Evolutionary conservation across 2,113 vertebrate genomes (phyloP).

Genomic region (Ailurus styani): DNA sequence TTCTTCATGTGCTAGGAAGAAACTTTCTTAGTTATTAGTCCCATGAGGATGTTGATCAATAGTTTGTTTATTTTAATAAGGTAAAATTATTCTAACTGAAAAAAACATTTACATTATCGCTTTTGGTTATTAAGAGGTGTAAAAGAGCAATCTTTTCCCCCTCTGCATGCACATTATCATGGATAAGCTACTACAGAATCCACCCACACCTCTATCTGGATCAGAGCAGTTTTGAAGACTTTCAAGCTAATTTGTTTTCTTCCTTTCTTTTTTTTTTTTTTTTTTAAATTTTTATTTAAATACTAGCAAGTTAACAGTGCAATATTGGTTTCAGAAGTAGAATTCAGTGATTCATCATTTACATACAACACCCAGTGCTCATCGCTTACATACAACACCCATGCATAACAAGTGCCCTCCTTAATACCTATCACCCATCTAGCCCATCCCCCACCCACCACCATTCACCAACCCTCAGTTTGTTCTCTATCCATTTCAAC

Average conservation of each 20-base stretch:
- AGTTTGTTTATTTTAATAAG: not conserved
- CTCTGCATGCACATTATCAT: not conserved
- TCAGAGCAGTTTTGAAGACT: not conserved
- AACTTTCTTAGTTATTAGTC: not conserved
- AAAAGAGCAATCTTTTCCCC: not conserved
- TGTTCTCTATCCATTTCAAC: not conserved
- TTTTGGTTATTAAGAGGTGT: not conserved
- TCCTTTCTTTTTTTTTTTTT: not conserved
- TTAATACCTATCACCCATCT: not conserved
- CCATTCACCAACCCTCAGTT: not conserved
- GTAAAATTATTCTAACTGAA: not conserved
- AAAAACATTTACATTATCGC: not conserved
- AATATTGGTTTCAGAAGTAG: not conserved
- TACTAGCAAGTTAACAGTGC: not conserved
- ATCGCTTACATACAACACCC: not conserved
- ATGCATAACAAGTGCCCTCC: not conserved
- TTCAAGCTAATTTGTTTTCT: not conserved
- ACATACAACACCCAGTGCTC: not conserved
- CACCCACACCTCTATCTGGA: constrained; percentile 35
- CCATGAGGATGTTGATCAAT: not conserved
- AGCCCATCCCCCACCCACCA: not conserved
- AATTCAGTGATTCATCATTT: not conserved
- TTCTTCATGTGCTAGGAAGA: not conserved
- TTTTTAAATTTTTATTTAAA: not conserved
- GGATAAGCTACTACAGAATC: constrained; percentile 22